phyloP scores from a whole-genome alignment of 2,113 vertebrate genomes.

The Erythrolamprus reginae region DNA sequence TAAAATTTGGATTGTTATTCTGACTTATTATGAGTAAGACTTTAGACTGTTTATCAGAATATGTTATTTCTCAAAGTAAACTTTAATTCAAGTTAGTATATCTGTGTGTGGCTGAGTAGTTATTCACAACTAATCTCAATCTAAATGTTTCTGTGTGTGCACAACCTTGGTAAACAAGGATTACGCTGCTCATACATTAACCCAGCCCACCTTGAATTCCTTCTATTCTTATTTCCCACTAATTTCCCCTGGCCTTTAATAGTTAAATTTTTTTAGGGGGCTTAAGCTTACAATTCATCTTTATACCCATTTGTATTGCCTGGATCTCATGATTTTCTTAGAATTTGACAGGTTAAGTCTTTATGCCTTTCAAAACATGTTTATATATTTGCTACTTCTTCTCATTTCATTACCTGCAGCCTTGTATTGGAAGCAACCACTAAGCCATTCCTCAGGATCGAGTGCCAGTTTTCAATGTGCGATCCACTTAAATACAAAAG shows the following conservation, averaged over 20 bases:
- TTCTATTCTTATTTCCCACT: not conserved
- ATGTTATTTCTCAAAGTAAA: too few species aligned
- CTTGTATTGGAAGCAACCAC: slow-evolving; percentile 88
- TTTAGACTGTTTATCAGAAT: too few species aligned
- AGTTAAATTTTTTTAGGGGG: not conserved
- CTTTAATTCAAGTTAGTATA: too few species aligned
- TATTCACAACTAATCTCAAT: too few species aligned
- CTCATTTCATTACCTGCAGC: slow-evolving; percentile 74
- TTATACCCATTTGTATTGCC: not conserved
- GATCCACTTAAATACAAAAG: slow-evolving; percentile 73
- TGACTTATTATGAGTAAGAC: too few species aligned
- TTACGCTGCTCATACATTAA: too few species aligned
- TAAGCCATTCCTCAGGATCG: slow-evolving; percentile 87
- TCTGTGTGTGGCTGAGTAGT: too few species aligned
- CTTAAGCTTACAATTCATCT: not conserved
- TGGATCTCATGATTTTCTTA: not conserved
- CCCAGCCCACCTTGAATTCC: not conserved
- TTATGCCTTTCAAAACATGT: too few species aligned
- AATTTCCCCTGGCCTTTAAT: not conserved
- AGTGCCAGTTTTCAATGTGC: slow-evolving; percentile 92
- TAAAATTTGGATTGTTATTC: too few species aligned
- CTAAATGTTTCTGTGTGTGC: too few species aligned
- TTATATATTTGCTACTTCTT: not conserved
- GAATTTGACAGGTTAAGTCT: not conserved
- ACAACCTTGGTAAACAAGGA: too few species aligned